Conservation (phyloP, 1,140 invertebrate genomes). For the Drosophila pruinosa region DNA sequence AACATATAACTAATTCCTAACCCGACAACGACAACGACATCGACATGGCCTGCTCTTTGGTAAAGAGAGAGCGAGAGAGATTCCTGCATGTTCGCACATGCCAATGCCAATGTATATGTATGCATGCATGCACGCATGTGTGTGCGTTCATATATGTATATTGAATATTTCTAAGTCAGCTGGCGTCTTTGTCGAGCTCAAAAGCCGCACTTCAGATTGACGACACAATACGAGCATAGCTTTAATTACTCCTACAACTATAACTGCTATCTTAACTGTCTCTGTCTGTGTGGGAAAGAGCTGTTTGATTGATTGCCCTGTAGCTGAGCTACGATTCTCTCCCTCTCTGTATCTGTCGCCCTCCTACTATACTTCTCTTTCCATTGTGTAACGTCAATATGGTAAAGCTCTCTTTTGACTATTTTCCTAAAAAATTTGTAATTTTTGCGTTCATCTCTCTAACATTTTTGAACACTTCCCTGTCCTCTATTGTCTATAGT, state of each 20-base stretch:
- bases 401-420: conserved; percentile 18
- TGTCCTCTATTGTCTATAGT: conserved; percentile 8
- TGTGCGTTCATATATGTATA: background rate
- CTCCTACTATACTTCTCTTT: background rate
- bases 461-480: background rate
- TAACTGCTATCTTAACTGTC: background rate
- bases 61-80: too few species aligned
- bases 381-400: background rate
- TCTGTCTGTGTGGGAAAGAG: background rate
- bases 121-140: background rate
- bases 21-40: background rate
- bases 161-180: background rate
- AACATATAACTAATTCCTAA: conserved; percentile 16
- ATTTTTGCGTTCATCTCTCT: background rate
- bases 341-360: background rate
- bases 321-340: conserved; percentile 16
- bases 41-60: background rate
- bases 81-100: background rate
- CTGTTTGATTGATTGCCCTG: conserved; percentile 31
- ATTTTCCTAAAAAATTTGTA: conserved; percentile 14
- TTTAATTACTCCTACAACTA: background rate
- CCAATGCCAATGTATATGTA: background rate
- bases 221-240: background rate
- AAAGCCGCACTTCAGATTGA: background rate
- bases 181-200: conserved; percentile 17